Evolutionary conservation across 2,888 invertebrate genomes (phyloP), one percentile per base, ranked within the genome.

Genomic region (Macaria liturata): DNA sequence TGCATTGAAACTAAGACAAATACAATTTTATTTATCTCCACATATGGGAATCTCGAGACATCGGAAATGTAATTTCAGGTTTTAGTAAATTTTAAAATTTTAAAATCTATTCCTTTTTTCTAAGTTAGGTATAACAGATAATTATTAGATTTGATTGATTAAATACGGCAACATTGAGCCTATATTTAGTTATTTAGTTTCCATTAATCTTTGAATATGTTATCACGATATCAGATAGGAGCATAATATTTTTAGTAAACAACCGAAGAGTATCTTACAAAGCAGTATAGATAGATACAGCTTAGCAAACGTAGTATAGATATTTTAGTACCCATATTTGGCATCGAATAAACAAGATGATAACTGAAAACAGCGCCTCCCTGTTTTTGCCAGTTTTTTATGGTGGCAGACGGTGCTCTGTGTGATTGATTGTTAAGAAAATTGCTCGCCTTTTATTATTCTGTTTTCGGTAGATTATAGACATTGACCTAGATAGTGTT

Each of bases 311-410:
- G 64, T 65, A 69, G 68, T 69, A 68, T 71, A 70, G 69, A 62
- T 71, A 63, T 73, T 75, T 76, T 68, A 66, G 58, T 62, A 72
- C 69, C 68, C 73, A 74, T 73, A 72, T 76, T 76, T 71, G 70
- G 74, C 68, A 68, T 66, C 73, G 60, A 68, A 74, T 78, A 78
- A 75, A 77, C 78, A 76, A 71, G 69, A 73, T 69, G 72, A 70
- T 77, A 70, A 71, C 75, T 68, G 69, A 63, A 66, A 67, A 71
- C 72, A 66, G 64, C 67, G 69, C 59, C 60, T 62, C 63, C 54
- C 67, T 69, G 68, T 70, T 68, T 42, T 67, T 64, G 68, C 66
- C 65, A 62, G 66, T 62, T 65, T 71, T 66, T 70, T 73, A 72
- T 67, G 59, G 66, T 55, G 53, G 50, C 57, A 62, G 57, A 70